Percentiles rank a stretch among this genome's conserved stretches.
phyloP scores from a whole-genome alignment of 2,888 invertebrate genomes.

The Tanytarsus gracilentus region DNA sequence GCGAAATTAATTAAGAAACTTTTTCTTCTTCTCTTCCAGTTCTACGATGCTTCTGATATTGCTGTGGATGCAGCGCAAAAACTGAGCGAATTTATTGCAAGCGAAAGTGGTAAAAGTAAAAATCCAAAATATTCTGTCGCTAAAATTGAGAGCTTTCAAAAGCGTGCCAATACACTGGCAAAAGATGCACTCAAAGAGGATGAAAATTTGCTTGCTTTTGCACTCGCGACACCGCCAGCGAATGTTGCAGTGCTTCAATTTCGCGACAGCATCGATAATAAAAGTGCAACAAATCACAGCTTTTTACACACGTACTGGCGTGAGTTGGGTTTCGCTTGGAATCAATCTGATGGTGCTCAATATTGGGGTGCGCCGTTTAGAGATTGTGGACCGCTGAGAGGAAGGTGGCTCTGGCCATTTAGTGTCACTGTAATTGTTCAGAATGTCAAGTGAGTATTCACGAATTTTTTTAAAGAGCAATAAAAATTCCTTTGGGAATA shows the following conservation, averaged over 20 bases:
- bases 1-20: constrained; percentile 9
- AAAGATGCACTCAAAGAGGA: constrained; percentile 41
- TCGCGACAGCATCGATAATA: constrained; percentile 42
- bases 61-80: constrained; percentile 41
- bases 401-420: constrained; percentile 44
- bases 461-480: no score
- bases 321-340: constrained; percentile 43
- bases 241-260: constrained; percentile 44
- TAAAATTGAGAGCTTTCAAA: constrained; percentile 38
- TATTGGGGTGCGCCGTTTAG: constrained; percentile 44
- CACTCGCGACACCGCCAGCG: constrained; percentile 42
- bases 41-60: constrained; percentile 41
- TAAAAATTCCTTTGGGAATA: no score
- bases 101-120: constrained; percentile 18
- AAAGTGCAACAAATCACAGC: constrained; percentile 37
- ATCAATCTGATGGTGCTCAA: constrained; percentile 41
- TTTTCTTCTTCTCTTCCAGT: constrained; percentile 33
- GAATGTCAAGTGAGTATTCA: constrained; percentile 39
- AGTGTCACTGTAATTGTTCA: constrained; percentile 41
- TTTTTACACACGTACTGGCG: constrained; percentile 43
- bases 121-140: constrained; percentile 35
- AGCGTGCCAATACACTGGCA: constrained; percentile 41
- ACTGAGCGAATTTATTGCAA: constrained; percentile 40
- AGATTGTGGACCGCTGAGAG: constrained; percentile 41
- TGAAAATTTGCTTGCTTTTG: constrained; percentile 42